phyloP scores from a whole-genome alignment of 1,140 invertebrate species.

The Bombus pascuorum region DNA sequence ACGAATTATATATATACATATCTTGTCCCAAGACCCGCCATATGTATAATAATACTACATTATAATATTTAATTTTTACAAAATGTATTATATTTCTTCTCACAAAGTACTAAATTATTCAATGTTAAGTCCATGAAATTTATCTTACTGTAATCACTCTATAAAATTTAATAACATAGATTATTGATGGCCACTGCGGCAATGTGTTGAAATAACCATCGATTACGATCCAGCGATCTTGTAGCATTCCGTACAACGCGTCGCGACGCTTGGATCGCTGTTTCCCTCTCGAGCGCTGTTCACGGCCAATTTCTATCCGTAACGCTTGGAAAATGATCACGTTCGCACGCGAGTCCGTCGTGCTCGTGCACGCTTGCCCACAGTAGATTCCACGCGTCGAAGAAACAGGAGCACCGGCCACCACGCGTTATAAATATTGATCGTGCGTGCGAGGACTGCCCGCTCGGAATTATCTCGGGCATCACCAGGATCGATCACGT shows the following conservation, averaged over 20 bases:
- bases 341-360: conserved; percentile 8
- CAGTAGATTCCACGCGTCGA: conserved; percentile 24
- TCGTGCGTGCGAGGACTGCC: conserved; percentile 43
- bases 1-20: too few species aligned
- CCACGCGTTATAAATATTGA: conserved; percentile 61
- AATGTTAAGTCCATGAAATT: too few species aligned
- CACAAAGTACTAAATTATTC: too few species aligned
- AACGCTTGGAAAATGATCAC: conserved; percentile 14
- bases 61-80: too few species aligned
- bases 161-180: too few species aligned
- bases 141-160: too few species aligned
- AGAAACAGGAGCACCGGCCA: conserved; percentile 47
- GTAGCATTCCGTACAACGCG: not conserved
- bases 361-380: conserved; percentile 3
- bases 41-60: too few species aligned
- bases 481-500: conserved; percentile 53
- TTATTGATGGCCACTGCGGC: too few species aligned
- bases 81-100: too few species aligned
- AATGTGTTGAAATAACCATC: not conserved
- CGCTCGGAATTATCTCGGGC: conserved; percentile 52
- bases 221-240: not conserved
- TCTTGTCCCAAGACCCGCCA: too few species aligned
- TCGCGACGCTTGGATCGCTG: not conserved
- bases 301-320: not conserved
- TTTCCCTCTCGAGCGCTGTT: conserved; percentile 2